Percentiles rank a stretch among this genome's conserved stretches.
Evolutionary conservation across 2,113 vertebrate genomes (phyloP).

Genomic region (Pagrus major): DNA sequence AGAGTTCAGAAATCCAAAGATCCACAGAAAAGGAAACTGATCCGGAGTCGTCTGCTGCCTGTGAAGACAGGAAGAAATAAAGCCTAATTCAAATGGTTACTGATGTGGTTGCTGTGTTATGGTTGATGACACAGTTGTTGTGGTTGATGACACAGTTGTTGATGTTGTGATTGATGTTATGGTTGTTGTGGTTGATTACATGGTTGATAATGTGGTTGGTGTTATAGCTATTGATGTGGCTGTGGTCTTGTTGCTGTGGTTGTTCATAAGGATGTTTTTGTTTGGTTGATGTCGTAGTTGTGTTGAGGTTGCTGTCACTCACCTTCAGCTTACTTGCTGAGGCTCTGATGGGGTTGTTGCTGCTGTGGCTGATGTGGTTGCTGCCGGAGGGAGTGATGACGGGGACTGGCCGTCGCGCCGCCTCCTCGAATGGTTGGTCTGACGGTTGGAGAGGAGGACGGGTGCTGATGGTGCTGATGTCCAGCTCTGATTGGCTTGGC

Average conservation of each 20-base stretch:
- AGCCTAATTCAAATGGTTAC: too few species aligned
- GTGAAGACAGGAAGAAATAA: constrained; percentile 11
- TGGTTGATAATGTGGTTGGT: neutral
- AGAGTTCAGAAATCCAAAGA: constrained; percentile 16
- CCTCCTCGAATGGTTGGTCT: constrained; percentile 86
- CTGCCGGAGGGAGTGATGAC: constrained; percentile 82
- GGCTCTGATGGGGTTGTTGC: constrained; percentile 41
- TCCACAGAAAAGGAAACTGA: constrained; percentile 36
- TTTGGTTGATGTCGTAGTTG: neutral
- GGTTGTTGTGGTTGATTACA: neutral
- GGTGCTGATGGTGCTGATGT: constrained; percentile 76
- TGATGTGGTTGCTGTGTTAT: too few species aligned
- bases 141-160: neutral
- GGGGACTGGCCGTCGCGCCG: constrained; percentile 75
- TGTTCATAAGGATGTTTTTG: too few species aligned
- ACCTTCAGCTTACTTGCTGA: constrained; percentile 58
- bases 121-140: too few species aligned
- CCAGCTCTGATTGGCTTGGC: constrained; percentile 94
- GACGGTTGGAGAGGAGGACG: constrained; percentile 85
- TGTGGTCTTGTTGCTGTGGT: too few species aligned
- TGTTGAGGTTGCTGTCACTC: constrained; percentile 6
- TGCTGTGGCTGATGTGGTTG: constrained; percentile 15
- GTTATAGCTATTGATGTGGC: neutral
- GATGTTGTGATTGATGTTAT: neutral
- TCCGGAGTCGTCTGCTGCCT: constrained; percentile 13